Conservation (phyloP, 2,113 vertebrate species). For the Scomber colias region DNA sequence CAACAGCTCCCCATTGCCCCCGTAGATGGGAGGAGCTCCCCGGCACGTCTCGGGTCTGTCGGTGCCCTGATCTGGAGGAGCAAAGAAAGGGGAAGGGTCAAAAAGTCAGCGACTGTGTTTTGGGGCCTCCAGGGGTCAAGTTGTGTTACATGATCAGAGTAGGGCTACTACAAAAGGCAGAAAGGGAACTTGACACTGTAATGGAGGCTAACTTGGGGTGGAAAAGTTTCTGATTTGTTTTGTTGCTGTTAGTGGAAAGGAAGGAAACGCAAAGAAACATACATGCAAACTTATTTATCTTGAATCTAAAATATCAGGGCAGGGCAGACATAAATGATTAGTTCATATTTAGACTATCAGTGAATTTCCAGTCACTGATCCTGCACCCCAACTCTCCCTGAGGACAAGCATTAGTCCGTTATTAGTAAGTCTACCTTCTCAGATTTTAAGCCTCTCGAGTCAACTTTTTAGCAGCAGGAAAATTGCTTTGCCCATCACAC, state of each 20-base stretch:
- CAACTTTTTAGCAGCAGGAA: constrained; percentile 29
- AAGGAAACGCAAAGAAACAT: neutral
- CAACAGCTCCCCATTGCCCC: constrained; percentile 91
- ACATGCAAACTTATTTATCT: neutral
- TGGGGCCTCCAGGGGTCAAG: constrained; percentile 35
- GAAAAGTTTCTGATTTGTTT: too few species aligned
- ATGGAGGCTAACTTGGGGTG: too few species aligned
- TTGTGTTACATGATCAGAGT: constrained; percentile 65
- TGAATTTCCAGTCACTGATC: constrained; percentile 12
- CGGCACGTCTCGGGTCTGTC: constrained; percentile 92
- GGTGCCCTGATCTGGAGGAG: constrained; percentile 90
- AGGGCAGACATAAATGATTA: neutral
- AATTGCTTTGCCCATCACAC: constrained; percentile 46
- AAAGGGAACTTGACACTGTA: constrained; percentile 55
- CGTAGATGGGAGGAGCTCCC: constrained; percentile 88
- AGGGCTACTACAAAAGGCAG: constrained; percentile 55
- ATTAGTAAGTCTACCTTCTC: constrained; percentile 50
- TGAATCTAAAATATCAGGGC: neutral
- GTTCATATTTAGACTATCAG: neutral
- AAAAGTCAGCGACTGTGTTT: constrained; percentile 52
- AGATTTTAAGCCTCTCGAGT: constrained; percentile 26
- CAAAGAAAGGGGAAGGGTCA: constrained; percentile 32
- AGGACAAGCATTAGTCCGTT: constrained; percentile 41
- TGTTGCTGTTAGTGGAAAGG: constrained; percentile 12
- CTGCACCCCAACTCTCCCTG: constrained; percentile 22